Percentiles rank a stretch among this genome's conserved stretches.
Evolutionary conservation across 2,113 vertebrate genomes (phyloP).

Genomic region (Passer montanus): DNA sequence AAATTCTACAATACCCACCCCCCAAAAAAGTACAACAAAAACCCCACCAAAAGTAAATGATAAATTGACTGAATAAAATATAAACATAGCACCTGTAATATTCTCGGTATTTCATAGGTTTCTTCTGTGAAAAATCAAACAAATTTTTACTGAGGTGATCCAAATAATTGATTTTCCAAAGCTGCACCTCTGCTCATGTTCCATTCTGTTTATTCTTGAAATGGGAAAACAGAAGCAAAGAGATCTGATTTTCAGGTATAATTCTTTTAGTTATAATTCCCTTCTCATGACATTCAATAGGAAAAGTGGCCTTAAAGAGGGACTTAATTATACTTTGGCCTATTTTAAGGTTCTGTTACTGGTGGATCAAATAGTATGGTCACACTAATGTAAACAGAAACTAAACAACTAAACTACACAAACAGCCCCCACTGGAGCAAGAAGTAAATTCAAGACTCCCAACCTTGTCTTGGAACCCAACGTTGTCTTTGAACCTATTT

Average conservation of each 20-base stretch:
- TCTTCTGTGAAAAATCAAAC: not conserved
- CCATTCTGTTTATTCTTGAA: not conserved
- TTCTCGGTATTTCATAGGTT: not conserved
- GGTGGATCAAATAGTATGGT: not conserved
- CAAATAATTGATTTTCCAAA: not conserved
- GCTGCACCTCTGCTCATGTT: accelerated
- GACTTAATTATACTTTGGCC: not conserved
- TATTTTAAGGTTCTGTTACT: not conserved
- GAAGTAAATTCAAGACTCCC: not conserved
- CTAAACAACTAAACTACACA: not conserved
- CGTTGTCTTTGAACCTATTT: not conserved
- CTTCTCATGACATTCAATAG: not conserved
- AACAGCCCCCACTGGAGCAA: not conserved
- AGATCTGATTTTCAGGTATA: not conserved
- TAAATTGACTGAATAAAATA: not conserved
- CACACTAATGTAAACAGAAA: not conserved
- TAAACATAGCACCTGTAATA: not conserved
- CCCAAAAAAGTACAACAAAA: not conserved
- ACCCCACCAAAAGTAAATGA: not conserved
- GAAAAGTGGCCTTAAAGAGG: not conserved
- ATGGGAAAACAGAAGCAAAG: not conserved
- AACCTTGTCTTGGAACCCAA: not conserved
- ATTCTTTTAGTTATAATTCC: no score
- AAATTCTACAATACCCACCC: not conserved
- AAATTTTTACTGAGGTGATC: not conserved